These are phyloP conservation scores for Bucco capensis DNA, from an alignment of 2,113 vertebrate genomes.

Conservation along the genomic window DNA sequence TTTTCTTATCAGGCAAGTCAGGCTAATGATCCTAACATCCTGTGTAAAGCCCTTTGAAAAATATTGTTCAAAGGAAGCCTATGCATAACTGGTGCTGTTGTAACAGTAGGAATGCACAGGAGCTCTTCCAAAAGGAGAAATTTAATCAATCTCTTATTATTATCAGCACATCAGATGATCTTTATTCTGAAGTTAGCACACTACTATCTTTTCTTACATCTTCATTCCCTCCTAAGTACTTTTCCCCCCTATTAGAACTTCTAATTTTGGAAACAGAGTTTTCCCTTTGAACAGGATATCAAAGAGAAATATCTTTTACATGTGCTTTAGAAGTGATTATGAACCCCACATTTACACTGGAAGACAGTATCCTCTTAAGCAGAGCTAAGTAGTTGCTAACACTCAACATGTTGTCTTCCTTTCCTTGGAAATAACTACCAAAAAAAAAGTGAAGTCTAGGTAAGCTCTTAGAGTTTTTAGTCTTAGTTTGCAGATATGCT, in stretches of 20 bases:
- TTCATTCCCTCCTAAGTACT: neutral
- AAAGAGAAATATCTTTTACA: neutral
- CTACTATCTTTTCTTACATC: neutral
- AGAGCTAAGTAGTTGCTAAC: neutral
- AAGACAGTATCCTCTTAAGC: neutral
- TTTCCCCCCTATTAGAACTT: neutral
- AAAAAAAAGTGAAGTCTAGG: neutral
- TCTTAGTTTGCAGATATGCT: neutral
- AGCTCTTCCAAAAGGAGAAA: constrained; percentile 19
- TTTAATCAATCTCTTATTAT: constrained; percentile 1
- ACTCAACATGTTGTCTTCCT: neutral
- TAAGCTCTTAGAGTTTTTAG: neutral
- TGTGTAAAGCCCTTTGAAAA: neutral
- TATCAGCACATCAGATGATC: neutral
- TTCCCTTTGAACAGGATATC: constrained; percentile 25
- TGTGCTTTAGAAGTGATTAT: neutral
- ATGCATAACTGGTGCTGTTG: neutral
- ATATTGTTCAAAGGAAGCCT: constrained; percentile 4
- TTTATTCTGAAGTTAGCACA: neutral
- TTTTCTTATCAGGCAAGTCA: neutral
- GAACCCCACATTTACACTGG: neutral
- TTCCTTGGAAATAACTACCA: neutral
- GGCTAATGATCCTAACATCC: neutral
- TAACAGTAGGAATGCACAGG: neutral
- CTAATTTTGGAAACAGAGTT: neutral